These are phyloP conservation scores for Hippopotamyrus pictus DNA, from an alignment of 2,797 vertebrate genomes.

Conservation along the genomic window DNA sequence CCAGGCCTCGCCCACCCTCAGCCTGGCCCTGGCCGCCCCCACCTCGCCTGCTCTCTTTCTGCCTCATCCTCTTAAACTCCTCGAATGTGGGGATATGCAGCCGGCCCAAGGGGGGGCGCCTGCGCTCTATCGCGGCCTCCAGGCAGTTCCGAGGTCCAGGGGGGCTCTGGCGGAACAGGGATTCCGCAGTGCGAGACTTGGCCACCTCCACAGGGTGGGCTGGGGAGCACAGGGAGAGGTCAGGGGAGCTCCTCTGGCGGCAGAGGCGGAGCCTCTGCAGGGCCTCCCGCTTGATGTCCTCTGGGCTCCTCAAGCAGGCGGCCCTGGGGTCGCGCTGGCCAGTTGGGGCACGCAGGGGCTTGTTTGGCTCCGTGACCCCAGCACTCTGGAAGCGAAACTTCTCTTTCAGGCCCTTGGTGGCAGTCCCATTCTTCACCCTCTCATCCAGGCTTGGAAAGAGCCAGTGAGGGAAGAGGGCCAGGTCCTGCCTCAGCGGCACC, in stretches of 20 bases:
- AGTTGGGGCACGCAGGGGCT: slow-evolving; percentile 62
- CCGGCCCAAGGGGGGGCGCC: slow-evolving; percentile 52
- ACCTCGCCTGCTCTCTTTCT: slow-evolving; percentile 46
- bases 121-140: slow-evolving; percentile 44
- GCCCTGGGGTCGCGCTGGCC: slow-evolving; percentile 30
- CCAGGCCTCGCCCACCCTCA: not conserved
- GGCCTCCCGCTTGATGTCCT: slow-evolving; percentile 78
- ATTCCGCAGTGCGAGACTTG: slow-evolving; percentile 65
- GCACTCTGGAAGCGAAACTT: slow-evolving; percentile 74
- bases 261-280: slow-evolving; percentile 67
- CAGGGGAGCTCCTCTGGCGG: slow-evolving; percentile 77
- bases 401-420: slow-evolving; percentile 70
- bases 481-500: slow-evolving; percentile 53
- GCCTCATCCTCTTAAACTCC: slow-evolving; percentile 81
- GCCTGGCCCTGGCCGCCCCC: slow-evolving; percentile 29
- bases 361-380: slow-evolving; percentile 61
- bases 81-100: slow-evolving; percentile 82
- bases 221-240: slow-evolving; percentile 51
- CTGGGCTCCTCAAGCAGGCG: slow-evolving; percentile 58
- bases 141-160: not conserved
- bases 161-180: slow-evolving; percentile 28
- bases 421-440: slow-evolving; percentile 50
- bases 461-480: slow-evolving; percentile 68
- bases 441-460: slow-evolving; percentile 67
- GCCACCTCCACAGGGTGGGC: slow-evolving; percentile 43